Conservation (phyloP, 2,113 vertebrate species). For the Anhinga anhinga region DNA sequence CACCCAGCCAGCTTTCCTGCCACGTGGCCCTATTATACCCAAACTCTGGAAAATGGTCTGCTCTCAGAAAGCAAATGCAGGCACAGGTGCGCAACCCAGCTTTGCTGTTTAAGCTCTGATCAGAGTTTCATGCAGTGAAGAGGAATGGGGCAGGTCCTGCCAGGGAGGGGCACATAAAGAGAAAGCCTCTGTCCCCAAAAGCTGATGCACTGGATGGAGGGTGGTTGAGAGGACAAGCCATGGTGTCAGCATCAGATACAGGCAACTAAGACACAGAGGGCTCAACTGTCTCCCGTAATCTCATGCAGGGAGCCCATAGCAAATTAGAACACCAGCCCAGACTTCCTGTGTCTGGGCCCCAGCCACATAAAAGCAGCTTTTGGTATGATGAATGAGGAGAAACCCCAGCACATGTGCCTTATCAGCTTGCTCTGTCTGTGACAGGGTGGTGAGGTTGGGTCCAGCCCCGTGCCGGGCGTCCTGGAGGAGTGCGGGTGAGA, state of each 20-base stretch:
- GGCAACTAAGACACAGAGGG: not conserved
- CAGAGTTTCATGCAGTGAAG: not conserved
- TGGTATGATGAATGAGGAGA: not conserved
- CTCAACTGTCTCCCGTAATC: not conserved
- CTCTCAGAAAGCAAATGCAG: not conserved
- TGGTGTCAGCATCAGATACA: not conserved
- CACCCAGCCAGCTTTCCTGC: not conserved
- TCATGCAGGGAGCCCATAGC: not conserved
- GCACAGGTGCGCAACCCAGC: not conserved
- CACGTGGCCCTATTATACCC: not conserved
- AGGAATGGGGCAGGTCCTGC: not conserved
- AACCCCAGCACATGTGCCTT: not conserved
- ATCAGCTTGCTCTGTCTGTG: not conserved
- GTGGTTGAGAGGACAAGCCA: not conserved
- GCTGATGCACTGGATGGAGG: not conserved
- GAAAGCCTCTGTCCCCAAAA: not conserved
- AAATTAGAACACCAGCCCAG: not conserved
- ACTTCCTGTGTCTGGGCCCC: not conserved
- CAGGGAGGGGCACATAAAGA: not conserved
- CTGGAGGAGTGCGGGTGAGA: not conserved
- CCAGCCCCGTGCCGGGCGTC: fast-evolving
- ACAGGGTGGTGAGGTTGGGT: not conserved
- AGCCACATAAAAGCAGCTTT: not conserved
- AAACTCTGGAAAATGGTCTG: not conserved
- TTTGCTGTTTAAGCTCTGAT: not conserved